Evolutionary conservation across 1,140 invertebrate genomes (phyloP).

Genomic region (Pogonomyrmex californicus): DNA sequence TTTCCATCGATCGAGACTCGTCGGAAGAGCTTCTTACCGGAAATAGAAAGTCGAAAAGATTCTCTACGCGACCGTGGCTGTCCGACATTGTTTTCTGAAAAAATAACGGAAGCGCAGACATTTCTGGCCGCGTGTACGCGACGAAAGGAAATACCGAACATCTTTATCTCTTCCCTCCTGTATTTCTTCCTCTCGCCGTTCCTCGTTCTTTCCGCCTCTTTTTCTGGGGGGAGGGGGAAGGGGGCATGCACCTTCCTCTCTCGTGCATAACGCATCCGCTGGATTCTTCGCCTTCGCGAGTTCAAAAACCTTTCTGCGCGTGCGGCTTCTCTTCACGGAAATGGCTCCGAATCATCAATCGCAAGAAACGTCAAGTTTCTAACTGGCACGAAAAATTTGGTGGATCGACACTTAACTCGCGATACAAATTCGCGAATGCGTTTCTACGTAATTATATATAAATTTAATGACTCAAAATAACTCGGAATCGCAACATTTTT

Average conservation of each 20-base stretch:
- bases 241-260: conserved; percentile 30
- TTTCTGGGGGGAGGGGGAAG: background rate
- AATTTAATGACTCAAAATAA: conserved; percentile 4
- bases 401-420: conserved; percentile 1
- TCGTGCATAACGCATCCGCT: conserved; percentile 68
- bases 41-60: conserved; percentile 47
- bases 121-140: conserved; percentile 40
- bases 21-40: conserved; percentile 43
- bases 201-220: conserved; percentile 58
- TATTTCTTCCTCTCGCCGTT: conserved; percentile 21
- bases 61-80: conserved; percentile 22
- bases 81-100: conserved; percentile 68
- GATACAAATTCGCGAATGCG: background rate
- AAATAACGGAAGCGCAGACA: conserved; percentile 69
- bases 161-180: conserved; percentile 65
- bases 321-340: conserved; percentile 60
- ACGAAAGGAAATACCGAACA: conserved; percentile 65
- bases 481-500: background rate
- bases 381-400: conserved; percentile 19
- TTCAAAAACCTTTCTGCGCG: conserved; percentile 74
- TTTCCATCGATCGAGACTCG: conserved; percentile 51
- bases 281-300: conserved; percentile 66
- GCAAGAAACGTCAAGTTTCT: conserved; percentile 47
- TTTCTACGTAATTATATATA: background rate
- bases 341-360: conserved; percentile 57